Conservation (phyloP, 2,797 vertebrate species). For the Gephyroberyx darwinii region DNA sequence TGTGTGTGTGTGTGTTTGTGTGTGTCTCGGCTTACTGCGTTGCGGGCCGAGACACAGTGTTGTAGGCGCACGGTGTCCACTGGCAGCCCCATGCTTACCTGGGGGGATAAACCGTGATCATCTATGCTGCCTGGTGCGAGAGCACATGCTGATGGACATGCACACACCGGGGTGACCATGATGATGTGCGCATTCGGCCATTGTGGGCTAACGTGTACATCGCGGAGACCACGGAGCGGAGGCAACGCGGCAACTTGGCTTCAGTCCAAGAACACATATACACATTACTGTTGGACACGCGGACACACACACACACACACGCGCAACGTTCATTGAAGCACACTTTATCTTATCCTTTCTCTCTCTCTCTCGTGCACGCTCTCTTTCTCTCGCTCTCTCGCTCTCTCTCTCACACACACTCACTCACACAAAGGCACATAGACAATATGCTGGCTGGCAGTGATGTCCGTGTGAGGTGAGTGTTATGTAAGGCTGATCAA, state of each 20-base stretch:
- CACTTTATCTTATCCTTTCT: conserved; percentile 45
- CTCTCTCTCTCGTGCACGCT: conserved; percentile 35
- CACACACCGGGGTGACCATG: conserved; percentile 16
- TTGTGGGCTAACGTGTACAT: conserved; percentile 32
- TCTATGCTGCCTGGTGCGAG: conserved; percentile 30
- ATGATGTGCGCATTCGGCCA: conserved; percentile 43
- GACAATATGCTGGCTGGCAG: conserved; percentile 51
- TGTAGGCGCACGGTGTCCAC: conserved; percentile 43
- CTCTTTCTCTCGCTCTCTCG: conserved; percentile 43
- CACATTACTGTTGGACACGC: conserved; percentile 24
- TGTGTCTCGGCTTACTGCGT: too few species aligned
- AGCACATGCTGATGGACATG: background rate
- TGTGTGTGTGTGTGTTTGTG: too few species aligned
- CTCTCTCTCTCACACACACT: conserved; percentile 41
- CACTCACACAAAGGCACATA: conserved; percentile 43
- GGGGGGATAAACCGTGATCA: conserved; percentile 63
- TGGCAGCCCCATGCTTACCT: conserved; percentile 42
- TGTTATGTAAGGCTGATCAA: conserved; percentile 77
- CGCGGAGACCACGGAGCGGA: conserved; percentile 8
- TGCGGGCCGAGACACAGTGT: background rate
- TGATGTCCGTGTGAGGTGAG: conserved; percentile 69
- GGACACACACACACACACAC: background rate
- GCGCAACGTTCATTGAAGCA: conserved; percentile 52
- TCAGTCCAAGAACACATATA: conserved; percentile 20
- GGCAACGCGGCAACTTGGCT: conserved; percentile 36